These are phyloP conservation scores for Agonopterix heracliana DNA, from an alignment of 2,888 invertebrate genomes.

Conservation along the genomic window DNA sequence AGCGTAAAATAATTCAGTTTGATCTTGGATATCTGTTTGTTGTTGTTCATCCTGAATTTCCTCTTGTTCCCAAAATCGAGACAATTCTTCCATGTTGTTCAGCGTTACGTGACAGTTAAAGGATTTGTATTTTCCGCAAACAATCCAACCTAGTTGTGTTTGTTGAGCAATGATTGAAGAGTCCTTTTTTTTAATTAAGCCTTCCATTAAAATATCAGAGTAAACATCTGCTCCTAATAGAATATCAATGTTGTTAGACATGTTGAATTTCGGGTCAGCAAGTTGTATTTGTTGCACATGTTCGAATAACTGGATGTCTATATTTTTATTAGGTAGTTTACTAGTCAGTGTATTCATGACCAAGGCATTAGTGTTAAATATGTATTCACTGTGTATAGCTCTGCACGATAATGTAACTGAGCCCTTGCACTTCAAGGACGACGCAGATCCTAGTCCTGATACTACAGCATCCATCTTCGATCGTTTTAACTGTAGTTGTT, in stretches of 20 bases:
- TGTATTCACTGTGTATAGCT: neutral
- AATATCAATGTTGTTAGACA: neutral
- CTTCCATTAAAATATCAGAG: neutral
- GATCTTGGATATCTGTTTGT: neutral
- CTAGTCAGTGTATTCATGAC: neutral
- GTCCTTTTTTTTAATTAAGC: neutral
- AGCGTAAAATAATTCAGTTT: neutral
- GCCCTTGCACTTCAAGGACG: too few relatives aligned
- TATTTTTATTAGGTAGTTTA: neutral
- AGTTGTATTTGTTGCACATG: slow-evolving; percentile 1
- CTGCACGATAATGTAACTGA: neutral
- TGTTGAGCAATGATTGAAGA: slow-evolving; percentile 3
- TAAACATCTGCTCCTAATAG: slow-evolving; percentile 3
- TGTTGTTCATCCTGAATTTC: neutral
- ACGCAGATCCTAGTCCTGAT: neutral
- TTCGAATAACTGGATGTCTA: neutral
- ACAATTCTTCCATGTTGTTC: neutral
- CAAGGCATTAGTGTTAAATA: neutral
- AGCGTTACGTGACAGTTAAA: slow-evolving; percentile 5
- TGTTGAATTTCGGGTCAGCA: slow-evolving; percentile 3
- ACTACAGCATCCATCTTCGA: neutral
- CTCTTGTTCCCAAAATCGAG: slow-evolving; percentile 3
- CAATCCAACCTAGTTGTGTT: slow-evolving; percentile 10
- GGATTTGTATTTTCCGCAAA: slow-evolving; percentile 5
- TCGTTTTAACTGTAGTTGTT: neutral